Percentiles rank a stretch among this genome's conserved stretches.
Evolutionary conservation across 2,888 invertebrate species (phyloP).

Genomic region (Sinotaia quadrata): DNA sequence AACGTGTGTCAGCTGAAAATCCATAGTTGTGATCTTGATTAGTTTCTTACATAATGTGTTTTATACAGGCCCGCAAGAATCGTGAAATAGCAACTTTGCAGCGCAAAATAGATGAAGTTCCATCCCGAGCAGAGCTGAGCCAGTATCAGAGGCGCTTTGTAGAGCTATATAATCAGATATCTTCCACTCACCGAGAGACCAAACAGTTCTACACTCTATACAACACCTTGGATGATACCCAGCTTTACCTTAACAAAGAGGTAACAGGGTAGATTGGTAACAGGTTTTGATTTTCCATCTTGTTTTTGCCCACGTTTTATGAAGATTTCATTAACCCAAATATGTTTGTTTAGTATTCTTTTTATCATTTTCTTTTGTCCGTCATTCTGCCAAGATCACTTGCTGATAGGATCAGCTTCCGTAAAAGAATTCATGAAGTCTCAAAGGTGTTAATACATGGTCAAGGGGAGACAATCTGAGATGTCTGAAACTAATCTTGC

Average conservation of each 20-base stretch:
- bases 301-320: too few species aligned
- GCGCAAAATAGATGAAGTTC: conserved; percentile 91
- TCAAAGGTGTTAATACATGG: too few species aligned
- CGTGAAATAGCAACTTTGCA: conserved; percentile 82
- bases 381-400: too few species aligned
- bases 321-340: too few species aligned
- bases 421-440: too few species aligned
- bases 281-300: too few species aligned
- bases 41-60: not conserved
- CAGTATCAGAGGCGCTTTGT: conserved; percentile 97
- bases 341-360: too few species aligned
- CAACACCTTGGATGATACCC: conserved; percentile 95
- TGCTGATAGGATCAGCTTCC: too few species aligned
- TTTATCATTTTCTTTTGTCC: too few species aligned
- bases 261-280: too few species aligned
- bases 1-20: not conserved
- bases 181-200: conserved; percentile 95
- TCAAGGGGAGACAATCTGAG: too few species aligned
- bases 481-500: too few species aligned
- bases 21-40: not conserved
- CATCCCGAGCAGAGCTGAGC: conserved; percentile 90
- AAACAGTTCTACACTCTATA: conserved; percentile 97
- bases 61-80: conserved; percentile 75
- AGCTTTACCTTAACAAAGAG: conserved; percentile 92
- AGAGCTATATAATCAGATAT: conserved; percentile 94